A percentile compares a stretch with the other conserved stretches of the same genome.
These are phyloP conservation scores for Megalurothrips usitatus DNA, from an alignment of 2,888 invertebrate species.

Conservation along the genomic window DNA sequence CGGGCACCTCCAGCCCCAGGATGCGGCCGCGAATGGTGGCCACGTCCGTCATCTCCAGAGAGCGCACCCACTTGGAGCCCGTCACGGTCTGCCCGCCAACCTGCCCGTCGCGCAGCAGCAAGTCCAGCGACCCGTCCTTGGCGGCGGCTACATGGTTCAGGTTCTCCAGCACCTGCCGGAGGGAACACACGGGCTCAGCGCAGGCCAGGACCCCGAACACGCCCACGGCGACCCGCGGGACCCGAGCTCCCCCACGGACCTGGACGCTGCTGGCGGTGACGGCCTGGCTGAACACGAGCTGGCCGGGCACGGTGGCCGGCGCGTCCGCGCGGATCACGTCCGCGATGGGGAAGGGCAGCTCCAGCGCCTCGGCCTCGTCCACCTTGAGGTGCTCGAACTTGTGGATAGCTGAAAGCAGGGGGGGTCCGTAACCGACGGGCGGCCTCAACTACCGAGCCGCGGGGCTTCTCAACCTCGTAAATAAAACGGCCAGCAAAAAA, in stretches of 20 bases:
- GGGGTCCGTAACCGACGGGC: no score
- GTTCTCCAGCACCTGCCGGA: neutral
- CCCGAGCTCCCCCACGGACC: no score
- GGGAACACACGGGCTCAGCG: no score
- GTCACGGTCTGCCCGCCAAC: neutral
- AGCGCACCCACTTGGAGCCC: neutral
- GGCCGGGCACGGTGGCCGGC: neutral
- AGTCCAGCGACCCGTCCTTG: neutral
- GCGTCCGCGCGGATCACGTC: neutral
- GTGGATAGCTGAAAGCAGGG: no score
- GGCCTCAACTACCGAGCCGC: no score
- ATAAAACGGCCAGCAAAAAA: no score
- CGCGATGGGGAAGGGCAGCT: neutral
- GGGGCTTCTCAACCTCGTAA: no score
- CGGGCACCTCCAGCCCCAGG: constrained; percentile 1
- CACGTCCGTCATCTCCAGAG: neutral
- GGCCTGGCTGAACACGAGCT: neutral
- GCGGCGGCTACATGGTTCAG: neutral
- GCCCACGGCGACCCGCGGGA: no score
- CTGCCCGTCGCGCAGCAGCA: neutral
- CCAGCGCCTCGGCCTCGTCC: no score
- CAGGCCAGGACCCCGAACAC: no score
- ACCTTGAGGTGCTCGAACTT: no score
- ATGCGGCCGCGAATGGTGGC: neutral
- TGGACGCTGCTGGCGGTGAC: neutral